A percentile compares a stretch with the other conserved stretches of the same genome.
Conservation (phyloP, 2,113 vertebrate genomes). For the Indicator maculatus region DNA sequence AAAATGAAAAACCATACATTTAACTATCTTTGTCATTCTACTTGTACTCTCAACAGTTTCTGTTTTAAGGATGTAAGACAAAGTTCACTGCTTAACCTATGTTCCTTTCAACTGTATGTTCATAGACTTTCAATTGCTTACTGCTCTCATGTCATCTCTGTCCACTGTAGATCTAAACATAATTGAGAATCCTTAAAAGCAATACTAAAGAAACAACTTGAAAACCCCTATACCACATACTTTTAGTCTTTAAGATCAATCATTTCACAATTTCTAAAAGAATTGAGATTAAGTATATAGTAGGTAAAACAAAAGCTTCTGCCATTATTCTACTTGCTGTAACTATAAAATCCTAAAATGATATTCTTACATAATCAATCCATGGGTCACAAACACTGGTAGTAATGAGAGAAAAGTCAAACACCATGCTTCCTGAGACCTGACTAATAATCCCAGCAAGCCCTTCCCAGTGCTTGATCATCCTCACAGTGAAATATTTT, state of each 20-base stretch:
- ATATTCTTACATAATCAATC: background rate
- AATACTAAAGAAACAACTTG: background rate
- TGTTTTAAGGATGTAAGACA: background rate
- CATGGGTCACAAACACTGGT: background rate
- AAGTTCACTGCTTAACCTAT: background rate
- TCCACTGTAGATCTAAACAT: background rate
- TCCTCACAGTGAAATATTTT: background rate
- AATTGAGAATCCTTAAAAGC: background rate
- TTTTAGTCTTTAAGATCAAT: background rate
- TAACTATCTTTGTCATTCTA: background rate
- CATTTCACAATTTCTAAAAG: background rate
- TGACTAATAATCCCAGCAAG: slow-evolving; percentile 16
- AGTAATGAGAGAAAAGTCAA: background rate
- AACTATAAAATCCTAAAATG: background rate
- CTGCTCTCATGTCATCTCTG: background rate
- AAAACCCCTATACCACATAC: background rate
- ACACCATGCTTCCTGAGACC: background rate
- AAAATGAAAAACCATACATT: background rate
- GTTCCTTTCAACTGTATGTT: background rate
- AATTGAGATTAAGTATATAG: background rate
- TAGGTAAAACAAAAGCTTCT: background rate
- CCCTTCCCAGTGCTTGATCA: background rate
- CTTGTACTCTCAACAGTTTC: background rate
- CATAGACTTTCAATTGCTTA: background rate
- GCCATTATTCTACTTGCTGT: background rate